Percentiles rank a stretch among this genome's conserved stretches.
phyloP scores from a whole-genome alignment of 2,888 invertebrate genomes.

The Linyphia triangularis region DNA sequence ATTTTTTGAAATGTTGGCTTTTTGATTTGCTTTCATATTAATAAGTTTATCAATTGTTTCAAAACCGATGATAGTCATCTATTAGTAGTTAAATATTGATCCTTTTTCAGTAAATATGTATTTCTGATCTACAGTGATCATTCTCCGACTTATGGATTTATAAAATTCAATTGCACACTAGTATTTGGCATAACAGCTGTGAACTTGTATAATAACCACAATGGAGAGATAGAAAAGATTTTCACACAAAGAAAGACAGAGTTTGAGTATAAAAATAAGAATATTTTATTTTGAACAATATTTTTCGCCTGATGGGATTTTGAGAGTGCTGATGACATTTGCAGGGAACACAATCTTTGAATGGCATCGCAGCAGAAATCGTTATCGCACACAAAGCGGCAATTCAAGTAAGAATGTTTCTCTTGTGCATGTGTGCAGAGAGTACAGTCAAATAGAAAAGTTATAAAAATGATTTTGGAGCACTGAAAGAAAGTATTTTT shows the following conservation, averaged over 20 bases:
- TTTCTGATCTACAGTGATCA: too few species aligned
- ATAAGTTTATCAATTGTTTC: too few species aligned
- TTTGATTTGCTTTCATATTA: too few species aligned
- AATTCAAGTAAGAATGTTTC: constrained; percentile 3
- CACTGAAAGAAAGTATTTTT: neutral
- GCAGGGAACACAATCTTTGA: constrained; percentile 42
- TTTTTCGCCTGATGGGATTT: constrained; percentile 54
- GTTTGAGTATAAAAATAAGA: constrained; percentile 69
- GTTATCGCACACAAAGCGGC: constrained; percentile 26
- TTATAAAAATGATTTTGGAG: neutral
- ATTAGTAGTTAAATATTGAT: too few species aligned
- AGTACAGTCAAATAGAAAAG: neutral
- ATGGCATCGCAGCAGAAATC: constrained; percentile 23
- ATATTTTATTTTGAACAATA: constrained; percentile 64
- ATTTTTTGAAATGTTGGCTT: too few species aligned
- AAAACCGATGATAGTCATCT: too few species aligned
- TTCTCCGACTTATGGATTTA: too few species aligned
- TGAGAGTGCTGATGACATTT: constrained; percentile 47
- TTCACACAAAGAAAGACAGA: constrained; percentile 2
- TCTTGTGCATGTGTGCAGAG: constrained; percentile 5
- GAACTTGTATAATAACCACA: too few species aligned
- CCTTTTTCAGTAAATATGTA: too few species aligned
- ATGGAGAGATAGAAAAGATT: too few species aligned
- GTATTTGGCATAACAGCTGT: too few species aligned
- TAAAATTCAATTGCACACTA: too few species aligned